phyloP scores from a whole-genome alignment of 30 jellyfish, hydroid and myxozoan species.

The Morbakka virulenta region DNA sequence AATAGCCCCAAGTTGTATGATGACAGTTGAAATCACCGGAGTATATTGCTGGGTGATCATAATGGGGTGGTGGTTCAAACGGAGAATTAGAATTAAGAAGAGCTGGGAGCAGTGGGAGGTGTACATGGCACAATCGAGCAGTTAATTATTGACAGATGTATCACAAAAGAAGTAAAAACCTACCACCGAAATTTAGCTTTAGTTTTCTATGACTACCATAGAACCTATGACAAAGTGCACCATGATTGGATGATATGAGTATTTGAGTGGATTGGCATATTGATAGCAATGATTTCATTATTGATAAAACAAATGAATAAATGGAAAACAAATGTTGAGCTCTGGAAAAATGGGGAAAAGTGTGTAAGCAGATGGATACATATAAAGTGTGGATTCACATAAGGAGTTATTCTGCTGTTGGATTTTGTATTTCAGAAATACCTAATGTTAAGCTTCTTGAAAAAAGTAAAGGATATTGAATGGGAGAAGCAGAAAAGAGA shows the following conservation, averaged over 20 bases:
- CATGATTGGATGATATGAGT: neutral
- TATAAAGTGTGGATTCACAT: neutral
- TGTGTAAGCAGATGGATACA: neutral
- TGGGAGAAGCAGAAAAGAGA: neutral
- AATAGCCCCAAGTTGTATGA: no score
- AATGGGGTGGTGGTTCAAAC: no score
- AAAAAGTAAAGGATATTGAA: neutral
- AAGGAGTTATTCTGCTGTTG: neutral
- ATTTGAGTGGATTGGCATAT: neutral
- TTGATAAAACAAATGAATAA: neutral
- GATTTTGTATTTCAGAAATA: neutral
- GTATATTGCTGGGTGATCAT: no score
- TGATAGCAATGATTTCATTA: neutral
- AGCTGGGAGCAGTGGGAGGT: neutral
- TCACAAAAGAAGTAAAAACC: neutral
- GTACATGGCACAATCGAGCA: neutral
- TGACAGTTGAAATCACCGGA: no score
- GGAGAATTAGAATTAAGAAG: no score
- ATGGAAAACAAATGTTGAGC: neutral
- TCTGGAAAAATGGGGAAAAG: slow-evolving; percentile 17
- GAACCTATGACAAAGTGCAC: neutral
- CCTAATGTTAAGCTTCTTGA: neutral
- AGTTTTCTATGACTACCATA: neutral
- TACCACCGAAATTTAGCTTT: neutral
- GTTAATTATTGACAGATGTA: neutral